These are phyloP conservation scores for Mesocricetus auratus DNA, from an alignment of 2,113 vertebrate species.

Conservation along the genomic window DNA sequence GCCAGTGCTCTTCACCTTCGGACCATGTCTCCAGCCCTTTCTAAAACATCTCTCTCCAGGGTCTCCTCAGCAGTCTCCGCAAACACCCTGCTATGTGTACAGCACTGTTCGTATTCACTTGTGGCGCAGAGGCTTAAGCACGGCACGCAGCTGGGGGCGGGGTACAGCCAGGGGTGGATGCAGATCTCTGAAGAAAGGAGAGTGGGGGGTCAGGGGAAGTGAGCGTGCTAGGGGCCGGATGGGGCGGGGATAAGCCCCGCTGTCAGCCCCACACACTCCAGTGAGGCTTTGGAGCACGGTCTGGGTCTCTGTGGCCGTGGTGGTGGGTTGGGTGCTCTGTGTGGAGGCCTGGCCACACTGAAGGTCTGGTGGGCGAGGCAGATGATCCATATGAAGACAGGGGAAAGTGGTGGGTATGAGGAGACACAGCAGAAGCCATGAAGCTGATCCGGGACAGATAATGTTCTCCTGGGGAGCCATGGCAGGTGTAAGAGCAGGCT, in stretches of 20 bases:
- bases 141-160: neutral
- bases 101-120: neutral
- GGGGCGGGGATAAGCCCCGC: neutral
- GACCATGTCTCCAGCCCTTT: neutral
- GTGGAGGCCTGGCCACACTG: neutral
- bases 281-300: neutral
- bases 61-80: neutral
- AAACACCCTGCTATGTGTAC: too few species aligned
- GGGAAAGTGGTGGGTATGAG: too few species aligned
- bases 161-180: neutral
- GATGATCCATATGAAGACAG: fast-evolving
- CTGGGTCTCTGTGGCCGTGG: neutral
- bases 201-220: neutral
- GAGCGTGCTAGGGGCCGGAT: fast-evolving
- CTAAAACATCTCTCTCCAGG: neutral
- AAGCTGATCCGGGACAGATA: fast-evolving
- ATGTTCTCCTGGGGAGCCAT: neutral
- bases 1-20: too few species aligned
- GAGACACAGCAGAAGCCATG: fast-evolving
- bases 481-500: neutral
- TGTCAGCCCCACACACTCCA: neutral
- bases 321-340: neutral
- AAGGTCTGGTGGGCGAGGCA: neutral
- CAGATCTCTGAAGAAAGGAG: neutral
- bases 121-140: neutral